Base-by-base conservation (phyloP, 2,888 invertebrate genomes). In the Xestia ashworthii region DNA sequence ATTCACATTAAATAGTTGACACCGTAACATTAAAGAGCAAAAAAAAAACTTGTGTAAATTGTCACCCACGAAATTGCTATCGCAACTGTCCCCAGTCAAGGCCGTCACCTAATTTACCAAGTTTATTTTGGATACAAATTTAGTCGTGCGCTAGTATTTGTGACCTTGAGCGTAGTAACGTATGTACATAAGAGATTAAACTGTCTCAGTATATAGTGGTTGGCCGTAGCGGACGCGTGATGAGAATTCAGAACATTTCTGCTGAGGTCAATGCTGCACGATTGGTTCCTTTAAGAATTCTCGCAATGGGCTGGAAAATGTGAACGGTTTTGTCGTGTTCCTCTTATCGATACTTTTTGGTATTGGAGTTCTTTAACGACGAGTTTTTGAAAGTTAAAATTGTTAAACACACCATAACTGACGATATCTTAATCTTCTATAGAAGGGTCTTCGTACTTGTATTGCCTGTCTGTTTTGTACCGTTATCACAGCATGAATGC, bases 91-190 rank as follows among this genome's bases (percentile, higher is more conserved):
- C 74, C 16, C 50, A 65, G 46, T 67, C 78, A 79, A 85, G 86
- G 86, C 25, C 71, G 76, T 48, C 71, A 74, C 83, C 78, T 72
- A 76, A 78, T 69, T 87, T 76, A 67, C 70, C 68, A 82, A 83
- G 86, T 87, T 85, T 87, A 84, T 84, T 80, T 81, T 78, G 82
- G 88, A 85, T 83, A 90, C 90, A 86, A 91, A 91, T 91, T 91
- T 89, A 87, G 89, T 83, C 84, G 79, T 86, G 85, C 82, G 87
- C 90, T 91, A 91, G 91, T 91, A 89, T 90, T 80, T 85, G 80
- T 84, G 81, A 80, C 92, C 91, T 92, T 90, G 91, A 88, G 79
- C 82, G 87, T 88, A 88, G 75, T 83, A 84, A 87, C 81, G 78
- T 81, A 82, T 83, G 78, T 83, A 74, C 78, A 78, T 86, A 87